phyloP scores from a whole-genome alignment of 2,797 vertebrate species.

The Rhinichthys osculus region DNA sequence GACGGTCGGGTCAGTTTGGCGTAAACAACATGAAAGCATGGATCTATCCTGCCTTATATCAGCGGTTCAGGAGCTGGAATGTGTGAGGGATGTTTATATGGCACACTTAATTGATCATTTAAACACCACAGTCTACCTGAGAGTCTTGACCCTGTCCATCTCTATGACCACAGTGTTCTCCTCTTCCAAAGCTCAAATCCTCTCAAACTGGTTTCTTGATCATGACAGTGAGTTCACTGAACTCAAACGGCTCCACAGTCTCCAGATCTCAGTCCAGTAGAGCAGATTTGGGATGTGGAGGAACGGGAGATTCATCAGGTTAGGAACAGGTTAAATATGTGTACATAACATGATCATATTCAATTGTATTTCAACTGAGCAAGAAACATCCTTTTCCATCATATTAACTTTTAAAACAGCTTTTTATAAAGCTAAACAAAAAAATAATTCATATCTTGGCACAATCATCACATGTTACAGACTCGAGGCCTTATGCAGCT shows the following conservation, averaged over 20 bases:
- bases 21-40: slow-evolving; percentile 57
- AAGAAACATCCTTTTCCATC: neutral
- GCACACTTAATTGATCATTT: neutral
- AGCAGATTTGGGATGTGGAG: too few relatives aligned
- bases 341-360: neutral
- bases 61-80: neutral
- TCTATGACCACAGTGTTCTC: neutral
- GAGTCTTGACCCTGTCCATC: neutral
- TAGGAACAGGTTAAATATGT: neutral
- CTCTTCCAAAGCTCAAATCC: neutral
- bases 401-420: too few relatives aligned
- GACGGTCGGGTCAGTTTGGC: slow-evolving; percentile 52
- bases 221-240: neutral
- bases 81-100: neutral
- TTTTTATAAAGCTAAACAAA: neutral
- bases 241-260: neutral
- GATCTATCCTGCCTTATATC: slow-evolving; percentile 15
- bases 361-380: neutral
- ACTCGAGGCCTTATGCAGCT: neutral
- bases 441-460: neutral
- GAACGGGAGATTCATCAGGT: slow-evolving; percentile 20
- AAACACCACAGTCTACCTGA: too few relatives aligned
- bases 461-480: neutral
- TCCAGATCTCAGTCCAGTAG: neutral
- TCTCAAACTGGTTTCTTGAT: neutral